Evolutionary conservation across 2,888 invertebrate genomes (phyloP).

Genomic region (Callyntrura sp.): DNA sequence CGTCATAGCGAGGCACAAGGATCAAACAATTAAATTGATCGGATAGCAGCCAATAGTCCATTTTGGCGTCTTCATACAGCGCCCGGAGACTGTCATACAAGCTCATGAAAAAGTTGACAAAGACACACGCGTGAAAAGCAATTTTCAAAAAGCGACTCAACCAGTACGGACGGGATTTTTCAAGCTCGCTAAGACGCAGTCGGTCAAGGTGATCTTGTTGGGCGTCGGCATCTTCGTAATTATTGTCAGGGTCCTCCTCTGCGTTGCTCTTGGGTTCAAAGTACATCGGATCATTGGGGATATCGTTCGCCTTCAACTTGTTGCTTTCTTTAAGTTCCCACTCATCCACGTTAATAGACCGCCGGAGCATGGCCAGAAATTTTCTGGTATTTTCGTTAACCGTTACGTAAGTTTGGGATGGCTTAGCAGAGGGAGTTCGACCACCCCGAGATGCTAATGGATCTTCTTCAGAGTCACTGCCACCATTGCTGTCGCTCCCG

Average conservation of each 20-base stretch:
- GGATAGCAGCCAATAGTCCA: constrained; percentile 40
- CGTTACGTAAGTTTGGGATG: not conserved
- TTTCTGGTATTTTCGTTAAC: constrained; percentile 23
- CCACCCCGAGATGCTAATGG: no score
- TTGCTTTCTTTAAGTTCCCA: constrained; percentile 40
- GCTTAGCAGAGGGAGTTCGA: not conserved
- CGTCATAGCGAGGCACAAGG: constrained; percentile 37
- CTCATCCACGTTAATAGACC: constrained; percentile 12
- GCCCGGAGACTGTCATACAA: constrained; percentile 44
- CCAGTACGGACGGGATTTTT: constrained; percentile 52
- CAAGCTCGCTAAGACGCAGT: constrained; percentile 6
- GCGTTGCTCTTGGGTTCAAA: no score
- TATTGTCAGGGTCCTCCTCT: no score
- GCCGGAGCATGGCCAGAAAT: constrained; percentile 29
- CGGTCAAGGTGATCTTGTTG: constrained; percentile 19
- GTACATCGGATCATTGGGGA: not conserved
- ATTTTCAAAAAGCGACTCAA: not conserved
- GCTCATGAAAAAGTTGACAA: constrained; percentile 54
- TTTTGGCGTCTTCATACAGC: constrained; percentile 53
- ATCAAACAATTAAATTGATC: constrained; percentile 56
- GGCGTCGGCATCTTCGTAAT: not conserved
- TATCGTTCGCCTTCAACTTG: not conserved
- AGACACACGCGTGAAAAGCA: constrained; percentile 48
- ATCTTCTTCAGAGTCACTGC: no score
- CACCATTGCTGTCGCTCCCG: no score